Evolutionary conservation across 2,113 vertebrate genomes (phyloP).

Genomic region (Rhinogobius similis): DNA sequence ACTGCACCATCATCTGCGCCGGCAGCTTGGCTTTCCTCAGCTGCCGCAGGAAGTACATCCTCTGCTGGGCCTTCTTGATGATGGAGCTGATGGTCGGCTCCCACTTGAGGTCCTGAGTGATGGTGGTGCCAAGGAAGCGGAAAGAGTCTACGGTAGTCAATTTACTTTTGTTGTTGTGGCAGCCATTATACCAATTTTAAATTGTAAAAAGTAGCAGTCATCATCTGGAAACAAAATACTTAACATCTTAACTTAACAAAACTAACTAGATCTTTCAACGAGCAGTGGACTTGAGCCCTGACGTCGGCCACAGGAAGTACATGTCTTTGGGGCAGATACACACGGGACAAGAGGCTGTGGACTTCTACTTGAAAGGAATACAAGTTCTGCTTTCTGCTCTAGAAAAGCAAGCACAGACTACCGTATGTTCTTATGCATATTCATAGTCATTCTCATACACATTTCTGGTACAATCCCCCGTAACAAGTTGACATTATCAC

Average conservation of each 20-base stretch:
- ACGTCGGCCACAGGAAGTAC: conserved; percentile 80
- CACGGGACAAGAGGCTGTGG: conserved; percentile 74
- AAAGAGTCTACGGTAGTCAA: no score
- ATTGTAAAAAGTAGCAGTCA: neutral
- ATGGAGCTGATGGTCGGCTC: no score
- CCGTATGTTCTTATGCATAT: conserved; percentile 58
- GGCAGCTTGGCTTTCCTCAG: no score
- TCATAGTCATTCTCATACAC: neutral
- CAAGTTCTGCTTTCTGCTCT: conserved; percentile 72
- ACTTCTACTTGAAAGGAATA: conserved; percentile 79
- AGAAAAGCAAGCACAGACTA: conserved; percentile 60
- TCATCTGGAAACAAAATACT: conserved; percentile 34
- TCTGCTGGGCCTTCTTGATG: no score
- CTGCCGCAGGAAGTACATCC: no score
- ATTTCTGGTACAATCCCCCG: neutral
- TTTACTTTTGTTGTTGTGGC: neutral
- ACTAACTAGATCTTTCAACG: conserved; percentile 75
- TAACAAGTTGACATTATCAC: conserved; percentile 27
- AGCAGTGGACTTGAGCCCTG: conserved; percentile 79
- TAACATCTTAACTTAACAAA: no score
- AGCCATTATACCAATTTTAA: neutral
- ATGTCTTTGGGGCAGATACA: conserved; percentile 85
- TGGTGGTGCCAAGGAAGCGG: no score
- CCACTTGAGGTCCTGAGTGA: no score
- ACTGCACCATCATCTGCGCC: no score